Conservation (phyloP, 2,113 vertebrate species). For the Eptesicus fuscus region DNA sequence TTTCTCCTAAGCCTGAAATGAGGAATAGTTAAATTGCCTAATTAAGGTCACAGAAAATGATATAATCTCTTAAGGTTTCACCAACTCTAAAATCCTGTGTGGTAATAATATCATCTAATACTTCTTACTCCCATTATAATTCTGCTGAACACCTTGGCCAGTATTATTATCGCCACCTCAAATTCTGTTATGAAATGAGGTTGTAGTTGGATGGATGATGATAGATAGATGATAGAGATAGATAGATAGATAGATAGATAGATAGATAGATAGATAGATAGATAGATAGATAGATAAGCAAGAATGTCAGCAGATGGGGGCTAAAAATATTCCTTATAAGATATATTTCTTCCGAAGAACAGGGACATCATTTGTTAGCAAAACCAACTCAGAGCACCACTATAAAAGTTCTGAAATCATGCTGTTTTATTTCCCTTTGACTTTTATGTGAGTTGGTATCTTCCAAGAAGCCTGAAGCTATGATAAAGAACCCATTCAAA, state of each 20-base stretch:
- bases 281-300: not conserved
- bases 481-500: not conserved
- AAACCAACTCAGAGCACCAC: not conserved
- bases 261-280: not conserved
- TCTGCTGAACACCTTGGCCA: not conserved
- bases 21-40: not conserved
- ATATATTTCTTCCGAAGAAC: constrained; percentile 1
- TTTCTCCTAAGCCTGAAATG: not conserved
- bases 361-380: not conserved
- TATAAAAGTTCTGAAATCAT: not conserved
- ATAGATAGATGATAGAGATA: not conserved
- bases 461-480: not conserved
- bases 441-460: not conserved
- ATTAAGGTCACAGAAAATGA: constrained; percentile 13
- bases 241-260: not conserved
- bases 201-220: not conserved
- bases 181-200: not conserved
- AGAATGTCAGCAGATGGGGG: not conserved
- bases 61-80: not conserved
- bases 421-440: not conserved
- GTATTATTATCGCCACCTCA: not conserved
- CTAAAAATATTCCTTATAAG: not conserved
- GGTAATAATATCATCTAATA: not conserved
- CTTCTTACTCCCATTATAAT: not conserved
- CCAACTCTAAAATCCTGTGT: not conserved